phyloP scores from a whole-genome alignment of 1,140 invertebrate genomes.

The Eueides isabella region DNA sequence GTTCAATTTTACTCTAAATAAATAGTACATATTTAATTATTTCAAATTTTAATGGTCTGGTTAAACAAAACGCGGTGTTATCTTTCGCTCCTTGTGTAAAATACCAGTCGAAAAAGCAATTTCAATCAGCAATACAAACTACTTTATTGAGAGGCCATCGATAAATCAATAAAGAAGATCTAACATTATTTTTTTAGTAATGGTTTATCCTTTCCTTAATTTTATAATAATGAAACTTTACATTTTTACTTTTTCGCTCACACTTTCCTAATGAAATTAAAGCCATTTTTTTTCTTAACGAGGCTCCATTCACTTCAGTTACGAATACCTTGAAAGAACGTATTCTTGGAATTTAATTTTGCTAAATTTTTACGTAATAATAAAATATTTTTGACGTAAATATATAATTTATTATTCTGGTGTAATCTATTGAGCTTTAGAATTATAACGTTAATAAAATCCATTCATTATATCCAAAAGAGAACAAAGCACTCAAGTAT shows the following conservation, averaged over 20 bases:
- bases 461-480: no score
- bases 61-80: no score
- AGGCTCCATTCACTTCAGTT: conserved; percentile 4
- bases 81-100: no score
- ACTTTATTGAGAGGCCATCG: no score
- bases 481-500: no score
- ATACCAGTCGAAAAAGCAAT: no score
- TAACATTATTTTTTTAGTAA: background rate
- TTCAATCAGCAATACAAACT: no score
- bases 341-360: conserved; percentile 7
- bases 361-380: background rate
- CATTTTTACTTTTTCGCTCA: conserved; percentile 8
- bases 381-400: background rate
- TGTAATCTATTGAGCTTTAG: no score
- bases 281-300: conserved; percentile 21
- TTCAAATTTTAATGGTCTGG: no score
- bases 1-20: no score
- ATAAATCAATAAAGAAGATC: background rate
- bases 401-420: background rate
- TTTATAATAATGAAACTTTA: conserved; percentile 24
- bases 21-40: no score
- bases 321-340: conserved; percentile 5
- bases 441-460: no score
- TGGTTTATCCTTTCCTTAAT: background rate
- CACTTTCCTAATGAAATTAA: conserved; percentile 26